These are phyloP conservation scores for Andrena marginata DNA, from an alignment of 2,888 invertebrate species.

Conservation along the genomic window DNA sequence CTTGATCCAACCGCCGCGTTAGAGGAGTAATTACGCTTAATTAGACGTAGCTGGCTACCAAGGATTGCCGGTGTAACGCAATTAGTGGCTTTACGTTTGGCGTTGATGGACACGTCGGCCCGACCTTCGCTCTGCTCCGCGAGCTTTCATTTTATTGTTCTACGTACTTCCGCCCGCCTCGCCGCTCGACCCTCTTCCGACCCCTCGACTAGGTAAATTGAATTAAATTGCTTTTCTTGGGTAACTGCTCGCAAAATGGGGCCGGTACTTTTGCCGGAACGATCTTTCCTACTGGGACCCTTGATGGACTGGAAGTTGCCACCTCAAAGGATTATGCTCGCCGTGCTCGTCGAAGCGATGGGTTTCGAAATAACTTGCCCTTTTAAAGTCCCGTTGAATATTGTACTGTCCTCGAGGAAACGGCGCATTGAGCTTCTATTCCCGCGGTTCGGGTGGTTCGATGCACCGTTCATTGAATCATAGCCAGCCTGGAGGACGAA, in stretches of 20 bases:
- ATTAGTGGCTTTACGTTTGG: constrained; percentile 42
- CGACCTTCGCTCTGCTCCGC: constrained; percentile 32
- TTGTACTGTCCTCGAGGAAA: neutral
- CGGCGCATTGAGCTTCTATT: neutral
- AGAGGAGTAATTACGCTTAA: constrained; percentile 39
- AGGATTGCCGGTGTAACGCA: constrained; percentile 39
- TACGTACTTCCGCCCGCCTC: constrained; percentile 16
- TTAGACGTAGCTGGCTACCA: constrained; percentile 11
- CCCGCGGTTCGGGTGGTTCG: neutral
- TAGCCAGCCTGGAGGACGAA: neutral
- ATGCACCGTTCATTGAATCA: neutral
- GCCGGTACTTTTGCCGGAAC: neutral
- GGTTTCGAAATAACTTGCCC: too few species aligned
- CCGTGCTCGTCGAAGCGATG: neutral
- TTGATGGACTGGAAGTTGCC: neutral
- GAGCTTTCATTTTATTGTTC: constrained; percentile 39
- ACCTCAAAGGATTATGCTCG: neutral
- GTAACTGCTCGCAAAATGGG: constrained; percentile 1
- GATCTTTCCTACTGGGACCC: neutral
- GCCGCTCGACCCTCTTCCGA: neutral
- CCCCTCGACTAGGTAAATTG: constrained; percentile 15
- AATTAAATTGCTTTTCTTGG: constrained; percentile 43
- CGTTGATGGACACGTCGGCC: constrained; percentile 10
- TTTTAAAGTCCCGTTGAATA: too few species aligned
- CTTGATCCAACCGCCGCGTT: neutral